Evolutionary conservation across 2,113 vertebrate species (phyloP).

Genomic region (Xenopus laevis): DNA sequence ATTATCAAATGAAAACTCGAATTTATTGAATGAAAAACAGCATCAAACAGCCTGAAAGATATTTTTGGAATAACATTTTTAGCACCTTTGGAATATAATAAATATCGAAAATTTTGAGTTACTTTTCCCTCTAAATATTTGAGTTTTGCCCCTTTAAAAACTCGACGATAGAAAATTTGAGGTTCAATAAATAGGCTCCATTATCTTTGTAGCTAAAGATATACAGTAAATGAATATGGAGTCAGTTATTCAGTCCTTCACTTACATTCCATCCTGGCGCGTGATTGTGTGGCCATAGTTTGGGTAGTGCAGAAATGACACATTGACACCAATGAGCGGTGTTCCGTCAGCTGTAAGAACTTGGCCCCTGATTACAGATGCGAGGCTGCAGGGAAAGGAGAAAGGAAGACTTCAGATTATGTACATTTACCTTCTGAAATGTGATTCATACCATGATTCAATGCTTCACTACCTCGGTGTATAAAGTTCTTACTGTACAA

Average conservation of each 20-base stretch:
- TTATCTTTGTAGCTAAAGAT: too few species aligned
- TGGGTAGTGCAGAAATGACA: slow-evolving; percentile 89
- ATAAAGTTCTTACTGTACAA: neutral
- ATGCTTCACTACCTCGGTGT: slow-evolving; percentile 36
- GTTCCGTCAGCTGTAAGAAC: slow-evolving; percentile 94
- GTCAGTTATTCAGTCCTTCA: slow-evolving; percentile 41
- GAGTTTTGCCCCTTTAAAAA: too few species aligned
- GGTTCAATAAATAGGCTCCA: too few species aligned
- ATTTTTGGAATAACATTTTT: too few species aligned
- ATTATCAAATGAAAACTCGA: too few species aligned
- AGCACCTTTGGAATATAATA: too few species aligned
- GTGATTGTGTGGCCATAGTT: slow-evolving; percentile 91
- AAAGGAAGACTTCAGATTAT: slow-evolving; percentile 46
- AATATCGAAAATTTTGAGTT: too few species aligned
- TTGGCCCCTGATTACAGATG: slow-evolving; percentile 92
- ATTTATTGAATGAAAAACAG: too few species aligned
- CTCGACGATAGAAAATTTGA: too few species aligned
- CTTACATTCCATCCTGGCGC: slow-evolving; percentile 96
- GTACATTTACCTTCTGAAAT: slow-evolving; percentile 30
- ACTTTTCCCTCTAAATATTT: too few species aligned
- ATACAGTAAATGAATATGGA: too few species aligned
- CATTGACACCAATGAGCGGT: slow-evolving; percentile 96
- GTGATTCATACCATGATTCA: slow-evolving; percentile 37
- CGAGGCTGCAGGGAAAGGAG: slow-evolving; percentile 75
- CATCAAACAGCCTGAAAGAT: too few species aligned